Evolutionary conservation across 2,113 vertebrate genomes (phyloP), one percentile per base, ranked within the genome.

Genomic region (Litocranius walleri): DNA sequence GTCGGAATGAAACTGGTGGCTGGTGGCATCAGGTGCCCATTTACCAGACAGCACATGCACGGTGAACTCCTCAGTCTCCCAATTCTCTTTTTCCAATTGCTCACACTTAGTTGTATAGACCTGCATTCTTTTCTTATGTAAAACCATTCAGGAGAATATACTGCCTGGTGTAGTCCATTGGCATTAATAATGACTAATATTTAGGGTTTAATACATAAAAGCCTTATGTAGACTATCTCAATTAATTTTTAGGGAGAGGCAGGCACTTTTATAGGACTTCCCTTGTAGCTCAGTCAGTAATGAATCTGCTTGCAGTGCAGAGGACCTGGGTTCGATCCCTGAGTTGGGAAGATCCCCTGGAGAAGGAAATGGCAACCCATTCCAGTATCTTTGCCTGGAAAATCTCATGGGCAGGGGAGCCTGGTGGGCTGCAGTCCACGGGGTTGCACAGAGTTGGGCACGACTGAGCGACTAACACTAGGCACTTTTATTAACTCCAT

Each of bases 21-120:
- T 71, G 17, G 64, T 40, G 54, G 40, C 29, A 1, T 40, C 50
- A 81, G 83, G 56, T 0, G 36, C 19, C 27, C 3, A 1, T 25
- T 64, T 0, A 7, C 64, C 36, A 50, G n/a, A 43, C 8, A 30
- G 23, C 23, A 52, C 29, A 48, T 62, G 2, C 5, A 29, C 0
- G 7, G 61, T 13, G 15, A 43, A 5, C 15, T 2, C 87, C 23
- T 71, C 5, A 15, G 8, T 3, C 15, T 48, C 45, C n/a, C 54
- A 83, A 3, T 19, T 82, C 56, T 29, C 40, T 10, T 91, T 43
- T 43, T 36, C 57, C 43, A 23, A 16, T 15, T 12, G 14, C 48
- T 80, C 67, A 43, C 13, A 1, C 36, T 43, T 6, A 29, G 16
- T 56, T 80, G 6, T 13, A 36, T 1, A 91, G 11, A 81, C 33